Conservation (phyloP, 1,140 invertebrate genomes). For the Apis mellifera region DNA sequence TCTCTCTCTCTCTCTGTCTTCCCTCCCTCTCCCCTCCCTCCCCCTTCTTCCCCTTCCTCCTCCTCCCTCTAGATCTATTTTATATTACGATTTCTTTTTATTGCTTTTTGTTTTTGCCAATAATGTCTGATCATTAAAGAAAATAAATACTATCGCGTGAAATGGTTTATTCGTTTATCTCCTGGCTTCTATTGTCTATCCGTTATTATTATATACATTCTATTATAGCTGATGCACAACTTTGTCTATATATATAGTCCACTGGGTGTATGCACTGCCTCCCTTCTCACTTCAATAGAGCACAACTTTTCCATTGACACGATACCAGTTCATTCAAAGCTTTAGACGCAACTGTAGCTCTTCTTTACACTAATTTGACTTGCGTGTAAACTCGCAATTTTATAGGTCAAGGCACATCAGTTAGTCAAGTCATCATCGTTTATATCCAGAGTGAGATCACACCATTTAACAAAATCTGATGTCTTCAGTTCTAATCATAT, state of each 20-base stretch:
- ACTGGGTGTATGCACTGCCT: conserved; percentile 68
- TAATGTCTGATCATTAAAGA: conserved; percentile 3
- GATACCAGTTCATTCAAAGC: conserved; percentile 53
- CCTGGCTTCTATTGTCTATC: conserved; percentile 20
- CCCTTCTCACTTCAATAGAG: conserved; percentile 26
- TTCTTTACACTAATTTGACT: conserved; percentile 38
- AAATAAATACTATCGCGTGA: background rate
- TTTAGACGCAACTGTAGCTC: conserved; percentile 55
- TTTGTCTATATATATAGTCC: conserved; percentile 52
- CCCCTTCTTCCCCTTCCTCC: no score
- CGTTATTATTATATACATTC: conserved; percentile 17
- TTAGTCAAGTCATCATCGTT: conserved; percentile 21
- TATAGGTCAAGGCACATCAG: conserved; percentile 51
- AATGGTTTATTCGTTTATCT: conserved; percentile 11
- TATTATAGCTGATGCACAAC: conserved; percentile 42
- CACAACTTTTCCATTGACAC: conserved; percentile 57
- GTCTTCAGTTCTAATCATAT: conserved; percentile 5
- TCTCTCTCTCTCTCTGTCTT: background rate
- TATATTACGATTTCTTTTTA: conserved; percentile 5
- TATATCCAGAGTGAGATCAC: conserved; percentile 7
- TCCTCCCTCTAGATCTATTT: background rate
- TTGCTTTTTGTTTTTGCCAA: conserved; percentile 1
- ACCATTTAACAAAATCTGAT: conserved; percentile 32
- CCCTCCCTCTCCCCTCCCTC: no score
- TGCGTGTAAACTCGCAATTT: conserved; percentile 50